Evolutionary conservation across 2,888 invertebrate genomes (phyloP), one percentile per base, ranked within the genome.

Genomic region (Dorcus parallelipipedus): DNA sequence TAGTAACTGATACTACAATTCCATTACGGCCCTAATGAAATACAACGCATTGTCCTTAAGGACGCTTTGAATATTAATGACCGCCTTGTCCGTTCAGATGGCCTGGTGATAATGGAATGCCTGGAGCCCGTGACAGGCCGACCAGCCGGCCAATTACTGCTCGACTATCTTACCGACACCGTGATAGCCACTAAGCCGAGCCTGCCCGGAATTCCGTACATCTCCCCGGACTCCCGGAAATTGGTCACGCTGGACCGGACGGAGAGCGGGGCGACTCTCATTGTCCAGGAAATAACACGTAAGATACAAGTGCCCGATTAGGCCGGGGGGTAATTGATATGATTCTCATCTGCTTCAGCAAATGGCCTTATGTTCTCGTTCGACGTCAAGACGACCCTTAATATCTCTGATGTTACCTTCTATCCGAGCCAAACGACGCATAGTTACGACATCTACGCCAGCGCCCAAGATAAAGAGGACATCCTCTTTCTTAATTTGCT

Each of bases 371-470:
- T 83, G 66, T 88, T 89, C 70, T 80, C 84, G 38, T 90, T 89
- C 74, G 89, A 90, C 69, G 89, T 90, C 54, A 88, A 87, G 75
- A 89, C 90, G 7, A 87, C 87, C 5, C 76, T 89, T 60, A 87
- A 87, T 73, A 84, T 90, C 65, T 88, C 88, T 67, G 87, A 87
- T 69, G 82, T 88, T 53, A 84, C 88, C 3, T 90, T 89, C 74
- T 88, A 86, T 75, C 87, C 89, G 1, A 88, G 89, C 47, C 84
- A 85, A 71, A 84, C 83, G 3, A 86, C 85, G 20, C 87, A 88
- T 71, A 87, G 88, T 59, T 90, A 89, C 71, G 89, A 90, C 73
- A 80, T 90, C 43, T 89, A 87, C 69, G 86, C 89, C 54, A 87
- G 86, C 58, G 86, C 89, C 8, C 84, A 83, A 67, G 87, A 88